phyloP scores from a whole-genome alignment of 2,113 vertebrate genomes.

The Oreochromis niloticus region DNA sequence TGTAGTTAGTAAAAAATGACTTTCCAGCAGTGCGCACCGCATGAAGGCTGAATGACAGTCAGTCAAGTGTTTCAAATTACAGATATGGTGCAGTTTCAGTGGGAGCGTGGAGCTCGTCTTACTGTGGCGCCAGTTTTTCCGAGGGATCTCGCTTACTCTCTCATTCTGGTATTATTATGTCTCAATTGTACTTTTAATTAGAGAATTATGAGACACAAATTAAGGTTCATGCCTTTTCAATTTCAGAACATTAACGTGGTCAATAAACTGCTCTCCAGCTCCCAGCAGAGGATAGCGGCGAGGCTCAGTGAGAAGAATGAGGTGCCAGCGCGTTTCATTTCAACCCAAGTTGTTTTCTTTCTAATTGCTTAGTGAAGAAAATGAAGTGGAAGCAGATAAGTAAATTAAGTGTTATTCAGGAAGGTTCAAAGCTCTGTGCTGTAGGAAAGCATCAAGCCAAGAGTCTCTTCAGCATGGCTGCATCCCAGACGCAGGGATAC shows the following conservation, averaged over 20 bases:
- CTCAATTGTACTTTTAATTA: not conserved
- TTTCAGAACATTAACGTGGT: not conserved
- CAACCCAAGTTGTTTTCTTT: not conserved
- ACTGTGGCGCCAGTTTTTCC: not conserved
- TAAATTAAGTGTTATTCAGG: not conserved
- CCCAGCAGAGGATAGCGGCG: not conserved
- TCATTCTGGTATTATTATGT: not conserved
- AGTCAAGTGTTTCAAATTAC: slow-evolving; percentile 31
- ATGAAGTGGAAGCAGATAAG: not conserved
- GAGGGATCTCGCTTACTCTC: not conserved
- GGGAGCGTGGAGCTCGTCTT: not conserved
- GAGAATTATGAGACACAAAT: not conserved
- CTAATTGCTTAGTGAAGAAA: not conserved
- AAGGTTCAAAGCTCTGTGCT: not conserved
- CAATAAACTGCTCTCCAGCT: not conserved
- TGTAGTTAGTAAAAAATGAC: not conserved
- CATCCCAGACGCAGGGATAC: not conserved
- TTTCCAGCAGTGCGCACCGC: not conserved
- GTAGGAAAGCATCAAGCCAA: not conserved
- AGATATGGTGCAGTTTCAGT: not conserved
- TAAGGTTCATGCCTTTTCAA: not conserved
- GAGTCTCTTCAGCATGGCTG: slow-evolving; percentile 28
- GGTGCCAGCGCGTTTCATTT: not conserved
- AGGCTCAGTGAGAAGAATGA: not conserved
- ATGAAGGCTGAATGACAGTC: not conserved